Evolutionary conservation across 2,797 vertebrate species (phyloP).

Genomic region (Calcarius lapponicus): DNA sequence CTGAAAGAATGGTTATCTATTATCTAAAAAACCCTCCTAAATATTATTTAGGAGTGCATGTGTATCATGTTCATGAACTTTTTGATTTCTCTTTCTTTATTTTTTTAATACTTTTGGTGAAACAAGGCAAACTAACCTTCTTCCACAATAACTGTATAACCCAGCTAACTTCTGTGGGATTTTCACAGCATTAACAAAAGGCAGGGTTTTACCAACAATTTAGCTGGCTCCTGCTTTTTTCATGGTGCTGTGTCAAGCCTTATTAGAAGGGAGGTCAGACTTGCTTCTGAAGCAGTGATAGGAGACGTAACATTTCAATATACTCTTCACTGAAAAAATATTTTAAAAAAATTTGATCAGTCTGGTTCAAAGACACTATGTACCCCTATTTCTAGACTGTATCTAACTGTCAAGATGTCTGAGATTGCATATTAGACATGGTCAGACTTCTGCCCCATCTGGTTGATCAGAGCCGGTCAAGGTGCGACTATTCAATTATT

Average conservation of each 20-base stretch:
- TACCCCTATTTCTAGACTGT: slow-evolving; percentile 10
- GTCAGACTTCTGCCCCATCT: background rate
- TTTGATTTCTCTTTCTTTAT: background rate
- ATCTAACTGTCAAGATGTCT: slow-evolving; percentile 9
- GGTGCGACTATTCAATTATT: slow-evolving; percentile 11
- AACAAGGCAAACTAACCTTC: background rate
- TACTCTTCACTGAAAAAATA: background rate
- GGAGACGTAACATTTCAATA: background rate
- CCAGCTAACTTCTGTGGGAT: background rate
- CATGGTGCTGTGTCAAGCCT: background rate
- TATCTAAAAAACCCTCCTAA: background rate
- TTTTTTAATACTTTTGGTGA: background rate
- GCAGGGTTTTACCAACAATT: background rate
- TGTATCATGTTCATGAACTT: background rate
- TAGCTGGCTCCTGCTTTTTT: background rate
- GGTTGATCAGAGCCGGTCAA: slow-evolving; percentile 24
- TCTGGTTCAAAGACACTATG: background rate
- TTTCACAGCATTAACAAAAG: background rate
- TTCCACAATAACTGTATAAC: background rate
- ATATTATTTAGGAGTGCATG: background rate
- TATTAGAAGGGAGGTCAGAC: slow-evolving; percentile 9
- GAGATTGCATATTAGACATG: slow-evolving; percentile 47
- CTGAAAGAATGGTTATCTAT: background rate
- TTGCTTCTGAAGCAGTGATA: background rate
- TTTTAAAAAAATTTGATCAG: slow-evolving; percentile 4